Conservation (phyloP, 2,113 vertebrate species). For the Phoxinus phoxinus region DNA sequence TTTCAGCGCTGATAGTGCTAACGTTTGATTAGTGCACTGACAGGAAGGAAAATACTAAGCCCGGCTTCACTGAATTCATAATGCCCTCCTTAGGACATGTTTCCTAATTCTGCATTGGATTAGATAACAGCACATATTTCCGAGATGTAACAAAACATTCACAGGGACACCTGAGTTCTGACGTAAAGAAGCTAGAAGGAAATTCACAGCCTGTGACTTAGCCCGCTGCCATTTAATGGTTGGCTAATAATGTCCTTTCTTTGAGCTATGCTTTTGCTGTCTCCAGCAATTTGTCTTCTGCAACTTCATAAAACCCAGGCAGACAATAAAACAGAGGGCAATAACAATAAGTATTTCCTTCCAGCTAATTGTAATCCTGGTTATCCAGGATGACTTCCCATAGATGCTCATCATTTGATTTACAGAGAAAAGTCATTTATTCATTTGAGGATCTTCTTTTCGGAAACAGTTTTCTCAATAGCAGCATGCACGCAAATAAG, state of each 20-base stretch:
- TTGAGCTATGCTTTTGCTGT: slow-evolving; percentile 47
- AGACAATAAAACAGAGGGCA: slow-evolving; percentile 3
- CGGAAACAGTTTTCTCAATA: neutral
- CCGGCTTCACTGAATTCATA: slow-evolving; percentile 65
- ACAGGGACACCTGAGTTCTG: slow-evolving; percentile 58
- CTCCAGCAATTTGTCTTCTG: slow-evolving; percentile 39
- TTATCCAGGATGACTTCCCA: slow-evolving; percentile 67
- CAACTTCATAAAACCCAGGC: slow-evolving; percentile 66
- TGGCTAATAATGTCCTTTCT: slow-evolving; percentile 70
- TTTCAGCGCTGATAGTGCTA: slow-evolving; percentile 56
- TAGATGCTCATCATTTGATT: slow-evolving; percentile 63
- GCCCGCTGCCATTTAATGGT: slow-evolving; percentile 75
- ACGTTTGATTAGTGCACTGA: slow-evolving; percentile 63
- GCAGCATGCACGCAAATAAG: neutral
- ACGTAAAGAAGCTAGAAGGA: slow-evolving; percentile 68
- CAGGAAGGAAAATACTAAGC: slow-evolving; percentile 66
- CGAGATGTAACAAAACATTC: slow-evolving; percentile 67
- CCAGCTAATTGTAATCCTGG: slow-evolving; percentile 63
- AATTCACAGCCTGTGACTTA: slow-evolving; percentile 71
- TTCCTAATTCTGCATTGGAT: slow-evolving; percentile 73
- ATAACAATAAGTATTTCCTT: slow-evolving; percentile 63
- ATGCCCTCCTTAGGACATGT: slow-evolving; percentile 63
- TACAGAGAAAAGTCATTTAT: neutral
- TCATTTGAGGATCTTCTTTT: neutral
- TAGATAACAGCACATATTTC: slow-evolving; percentile 75